A percentile compares a stretch with the other conserved stretches of the same genome.
Evolutionary conservation across 2,888 invertebrate species (phyloP).

Genomic region (Automeris io): DNA sequence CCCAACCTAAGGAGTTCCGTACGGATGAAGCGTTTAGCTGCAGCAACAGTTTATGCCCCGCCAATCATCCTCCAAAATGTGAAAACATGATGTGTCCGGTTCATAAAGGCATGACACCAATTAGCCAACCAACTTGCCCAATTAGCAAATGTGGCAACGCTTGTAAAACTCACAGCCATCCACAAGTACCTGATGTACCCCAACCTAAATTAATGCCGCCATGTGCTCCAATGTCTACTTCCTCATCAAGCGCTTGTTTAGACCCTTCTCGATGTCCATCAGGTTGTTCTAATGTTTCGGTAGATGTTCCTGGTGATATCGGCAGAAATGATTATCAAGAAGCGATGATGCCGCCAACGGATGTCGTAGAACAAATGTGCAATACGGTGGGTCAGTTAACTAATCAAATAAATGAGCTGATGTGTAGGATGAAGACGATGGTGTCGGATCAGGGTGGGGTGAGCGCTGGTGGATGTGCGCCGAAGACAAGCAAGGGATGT

Average conservation of each 20-base stretch:
- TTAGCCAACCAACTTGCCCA: constrained; percentile 17
- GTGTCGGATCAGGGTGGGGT: constrained; percentile 8
- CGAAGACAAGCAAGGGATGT: constrained; percentile 7
- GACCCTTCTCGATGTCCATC: constrained; percentile 17
- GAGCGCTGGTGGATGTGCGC: not conserved
- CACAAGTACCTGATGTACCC: constrained; percentile 12
- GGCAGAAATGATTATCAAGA: constrained; percentile 1
- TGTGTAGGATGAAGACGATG: constrained; percentile 28
- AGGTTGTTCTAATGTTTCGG: constrained; percentile 11
- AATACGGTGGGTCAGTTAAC: constrained; percentile 35
- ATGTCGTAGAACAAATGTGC: constrained; percentile 34
- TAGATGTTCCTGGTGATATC: constrained; percentile 26
- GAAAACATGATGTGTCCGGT: constrained; percentile 26
- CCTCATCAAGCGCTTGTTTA: constrained; percentile 12
- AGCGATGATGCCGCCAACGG: constrained; percentile 1
- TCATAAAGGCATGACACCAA: constrained; percentile 13
- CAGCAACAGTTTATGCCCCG: constrained; percentile 41
- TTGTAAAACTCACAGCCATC: constrained; percentile 29
- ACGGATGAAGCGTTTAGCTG: constrained; percentile 42
- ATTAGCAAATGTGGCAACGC: constrained; percentile 28
- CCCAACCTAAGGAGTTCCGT: constrained; percentile 36
- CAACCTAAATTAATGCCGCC: not conserved
- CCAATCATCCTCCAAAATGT: constrained; percentile 40
- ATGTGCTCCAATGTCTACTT: constrained; percentile 2
- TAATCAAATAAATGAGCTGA: constrained; percentile 31